A percentile compares a stretch with the other conserved stretches of the same genome.
Conservation (phyloP, 1,140 invertebrate genomes). For the Muscidifurax raptorellus region DNA sequence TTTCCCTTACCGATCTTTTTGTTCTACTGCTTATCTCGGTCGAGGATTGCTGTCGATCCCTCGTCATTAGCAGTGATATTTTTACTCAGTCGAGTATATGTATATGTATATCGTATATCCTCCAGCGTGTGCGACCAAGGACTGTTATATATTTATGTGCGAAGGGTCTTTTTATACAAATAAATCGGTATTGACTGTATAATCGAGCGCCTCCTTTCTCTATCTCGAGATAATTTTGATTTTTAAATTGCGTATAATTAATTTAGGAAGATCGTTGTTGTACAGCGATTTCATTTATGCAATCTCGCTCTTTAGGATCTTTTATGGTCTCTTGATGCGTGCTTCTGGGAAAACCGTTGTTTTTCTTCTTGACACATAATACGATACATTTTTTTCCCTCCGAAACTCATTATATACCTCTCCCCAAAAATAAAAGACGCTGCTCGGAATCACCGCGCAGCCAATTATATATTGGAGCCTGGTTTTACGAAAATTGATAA, state of each 20-base stretch:
- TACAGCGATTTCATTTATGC: background rate
- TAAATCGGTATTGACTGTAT: background rate
- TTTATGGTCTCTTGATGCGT: background rate
- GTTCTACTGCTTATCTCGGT: background rate
- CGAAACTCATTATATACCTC: no score
- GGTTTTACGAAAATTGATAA: background rate
- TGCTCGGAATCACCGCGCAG: no score
- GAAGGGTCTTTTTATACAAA: background rate
- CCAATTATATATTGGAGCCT: no score
- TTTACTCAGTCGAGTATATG: background rate
- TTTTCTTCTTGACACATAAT: no score
- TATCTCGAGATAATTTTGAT: no score
- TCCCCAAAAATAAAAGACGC: no score
- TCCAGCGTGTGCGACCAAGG: no score
- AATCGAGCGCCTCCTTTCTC: background rate
- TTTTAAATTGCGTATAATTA: slow-evolving; percentile 4
- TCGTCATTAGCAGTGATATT: slow-evolving; percentile 12
- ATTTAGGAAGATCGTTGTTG: background rate
- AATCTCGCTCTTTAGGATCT: background rate
- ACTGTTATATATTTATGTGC: no score
- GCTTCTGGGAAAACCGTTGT: background rate
- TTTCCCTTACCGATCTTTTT: background rate
- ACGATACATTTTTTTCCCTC: no score
- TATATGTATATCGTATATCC: no score
- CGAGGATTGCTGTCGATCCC: background rate